Percentiles rank a stretch among this genome's conserved stretches.
Evolutionary conservation across 2,797 vertebrate species (phyloP).

Genomic region (Characodon lateralis): DNA sequence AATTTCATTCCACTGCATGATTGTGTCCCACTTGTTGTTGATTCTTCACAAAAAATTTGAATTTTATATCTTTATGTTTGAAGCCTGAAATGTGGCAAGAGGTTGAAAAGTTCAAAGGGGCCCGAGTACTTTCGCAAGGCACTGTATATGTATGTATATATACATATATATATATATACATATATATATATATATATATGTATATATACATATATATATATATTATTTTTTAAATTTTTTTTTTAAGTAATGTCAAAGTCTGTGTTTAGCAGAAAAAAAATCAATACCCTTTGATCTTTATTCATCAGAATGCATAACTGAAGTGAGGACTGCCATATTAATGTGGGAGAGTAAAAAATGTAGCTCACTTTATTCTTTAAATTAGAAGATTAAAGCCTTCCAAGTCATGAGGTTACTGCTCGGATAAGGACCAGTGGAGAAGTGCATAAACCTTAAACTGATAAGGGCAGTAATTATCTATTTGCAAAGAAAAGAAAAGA

Average conservation of each 20-base stretch:
- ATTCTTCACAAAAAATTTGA: too few relatives aligned
- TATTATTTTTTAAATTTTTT: too few relatives aligned
- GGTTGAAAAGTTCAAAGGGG: too few relatives aligned
- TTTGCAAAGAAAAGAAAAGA: slow-evolving; percentile 67
- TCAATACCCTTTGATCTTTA: not conserved
- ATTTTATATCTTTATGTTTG: too few relatives aligned
- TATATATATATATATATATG: too few relatives aligned
- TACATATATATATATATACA: too few relatives aligned
- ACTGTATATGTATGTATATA: too few relatives aligned
- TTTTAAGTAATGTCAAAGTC: not conserved
- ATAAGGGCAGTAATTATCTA: slow-evolving; percentile 73
- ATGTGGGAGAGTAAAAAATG: slow-evolving; percentile 37
- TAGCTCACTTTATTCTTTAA: slow-evolving; percentile 52
- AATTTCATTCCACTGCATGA: too few relatives aligned
- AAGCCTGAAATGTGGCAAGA: too few relatives aligned
- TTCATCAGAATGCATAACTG: slow-evolving; percentile 50
- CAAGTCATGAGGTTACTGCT: slow-evolving; percentile 64
- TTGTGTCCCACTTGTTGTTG: too few relatives aligned
- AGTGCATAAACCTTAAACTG: slow-evolving; percentile 69
- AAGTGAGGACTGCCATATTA: slow-evolving; percentile 34
- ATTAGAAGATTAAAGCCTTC: slow-evolving; percentile 49
- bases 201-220: too few relatives aligned
- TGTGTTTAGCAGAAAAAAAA: slow-evolving; percentile 21
- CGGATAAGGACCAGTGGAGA: slow-evolving; percentile 59
- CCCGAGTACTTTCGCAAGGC: too few relatives aligned